These are phyloP conservation scores for Lepisosteus oculatus DNA, from an alignment of 2,113 vertebrate species.

Conservation along the genomic window DNA sequence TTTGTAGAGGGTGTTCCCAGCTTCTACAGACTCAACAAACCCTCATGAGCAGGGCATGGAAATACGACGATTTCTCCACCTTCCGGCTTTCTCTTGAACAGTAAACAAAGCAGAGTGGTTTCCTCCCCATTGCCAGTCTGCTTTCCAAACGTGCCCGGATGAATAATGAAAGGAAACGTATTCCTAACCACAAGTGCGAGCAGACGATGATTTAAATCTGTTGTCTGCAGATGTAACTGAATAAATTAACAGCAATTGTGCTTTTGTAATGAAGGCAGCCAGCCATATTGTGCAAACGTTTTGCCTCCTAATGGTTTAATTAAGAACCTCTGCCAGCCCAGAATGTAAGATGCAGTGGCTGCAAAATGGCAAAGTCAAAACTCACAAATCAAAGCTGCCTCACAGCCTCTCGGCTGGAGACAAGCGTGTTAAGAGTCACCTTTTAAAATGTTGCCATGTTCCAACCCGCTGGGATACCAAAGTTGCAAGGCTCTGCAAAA, in stretches of 20 bases:
- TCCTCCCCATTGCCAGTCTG: neutral
- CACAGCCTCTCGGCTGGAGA: conserved; percentile 36
- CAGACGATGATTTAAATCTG: conserved; percentile 30
- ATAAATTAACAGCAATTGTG: conserved; percentile 56
- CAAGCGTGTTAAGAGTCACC: conserved; percentile 51
- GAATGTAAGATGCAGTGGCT: conserved; percentile 50
- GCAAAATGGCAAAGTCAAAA: conserved; percentile 38
- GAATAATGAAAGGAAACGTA: conserved; percentile 21
- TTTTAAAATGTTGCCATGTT: too few species aligned
- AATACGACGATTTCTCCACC: too few species aligned
- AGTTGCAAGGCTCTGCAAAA: too few species aligned
- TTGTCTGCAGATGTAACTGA: conserved; percentile 39
- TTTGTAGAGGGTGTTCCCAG: too few species aligned
- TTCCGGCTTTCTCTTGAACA: too few species aligned
- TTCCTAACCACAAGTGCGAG: conserved; percentile 15
- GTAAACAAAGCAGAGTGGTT: too few species aligned
- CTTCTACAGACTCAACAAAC: too few species aligned
- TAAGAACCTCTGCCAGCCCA: conserved; percentile 56
- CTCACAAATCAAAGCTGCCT: conserved; percentile 13
- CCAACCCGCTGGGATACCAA: too few species aligned
- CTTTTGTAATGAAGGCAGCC: conserved; percentile 54
- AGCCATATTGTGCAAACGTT: conserved; percentile 58
- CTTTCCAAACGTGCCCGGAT: conserved; percentile 15
- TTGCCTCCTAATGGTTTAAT: conserved; percentile 67
- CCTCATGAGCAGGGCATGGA: too few species aligned